Percentiles rank a stretch among this genome's conserved stretches.
Conservation (phyloP, 2,797 vertebrate species). For the Dryobates pubescens region DNA sequence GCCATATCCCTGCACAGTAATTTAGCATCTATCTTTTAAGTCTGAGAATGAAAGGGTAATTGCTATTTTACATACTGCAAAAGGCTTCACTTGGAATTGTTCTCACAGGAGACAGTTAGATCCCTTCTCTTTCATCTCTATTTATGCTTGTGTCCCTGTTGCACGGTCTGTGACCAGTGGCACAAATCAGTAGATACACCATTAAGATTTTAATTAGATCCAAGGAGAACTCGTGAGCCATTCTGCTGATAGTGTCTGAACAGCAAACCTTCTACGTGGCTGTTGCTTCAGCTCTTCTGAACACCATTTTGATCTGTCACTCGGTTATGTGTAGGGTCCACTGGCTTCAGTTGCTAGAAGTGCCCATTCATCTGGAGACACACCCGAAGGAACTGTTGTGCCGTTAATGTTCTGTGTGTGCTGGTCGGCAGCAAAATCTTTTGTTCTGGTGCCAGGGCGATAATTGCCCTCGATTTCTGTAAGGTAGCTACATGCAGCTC, state of each 20-base stretch:
- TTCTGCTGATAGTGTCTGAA: not conserved
- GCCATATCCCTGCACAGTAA: not conserved
- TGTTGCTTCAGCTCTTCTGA: not conserved
- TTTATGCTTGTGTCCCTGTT: not conserved
- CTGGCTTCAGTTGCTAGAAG: not conserved
- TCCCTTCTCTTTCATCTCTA: not conserved
- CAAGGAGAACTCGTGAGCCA: not conserved
- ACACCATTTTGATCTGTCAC: not conserved
- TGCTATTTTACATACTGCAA: not conserved
- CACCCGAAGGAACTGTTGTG: not conserved
- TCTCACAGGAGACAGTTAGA: not conserved
- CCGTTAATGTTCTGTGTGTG: not conserved
- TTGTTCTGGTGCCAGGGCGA: not conserved
- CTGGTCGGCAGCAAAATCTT: not conserved
- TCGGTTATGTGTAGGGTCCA: not conserved
- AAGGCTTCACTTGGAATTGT: not conserved
- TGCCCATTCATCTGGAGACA: slow-evolving; percentile 25
- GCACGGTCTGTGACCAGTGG: not conserved
- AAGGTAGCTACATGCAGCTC: not conserved
- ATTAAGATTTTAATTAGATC: not conserved
- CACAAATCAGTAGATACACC: not conserved
- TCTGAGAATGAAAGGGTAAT: not conserved
- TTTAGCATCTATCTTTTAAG: not conserved
- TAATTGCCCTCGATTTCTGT: slow-evolving; percentile 47
- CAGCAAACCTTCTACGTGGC: not conserved